Base-by-base conservation (phyloP, 2,888 invertebrate genomes). In the Erebia aethiops region DNA sequence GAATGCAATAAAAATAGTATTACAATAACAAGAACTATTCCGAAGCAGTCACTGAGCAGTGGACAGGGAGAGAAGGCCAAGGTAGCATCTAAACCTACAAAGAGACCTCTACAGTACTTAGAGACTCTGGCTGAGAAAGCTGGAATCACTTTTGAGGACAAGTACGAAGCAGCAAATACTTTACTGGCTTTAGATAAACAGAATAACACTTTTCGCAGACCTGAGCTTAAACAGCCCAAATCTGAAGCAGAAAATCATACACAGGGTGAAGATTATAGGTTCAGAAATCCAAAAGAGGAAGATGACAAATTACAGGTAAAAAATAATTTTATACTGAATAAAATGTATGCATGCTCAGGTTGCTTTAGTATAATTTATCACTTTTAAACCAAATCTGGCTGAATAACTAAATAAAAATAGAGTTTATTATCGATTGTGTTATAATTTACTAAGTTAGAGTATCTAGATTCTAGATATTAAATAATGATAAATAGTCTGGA, bases 111-210 rank as follows among this genome's bases (percentile, higher is more conserved):
- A 67, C 96, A 96, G 94, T 96, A 96, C 80, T 86, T 96, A 75
- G 96, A 96, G 83, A 96, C 96, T 0, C 91, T 96, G 73, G 96
- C 96, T 14, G 95, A 96, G 81, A 96, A 96, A 78, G 96, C 96
- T 66, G 96, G 96, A 1, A 96, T 96, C 14, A 96, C 96, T 18
- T 95, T 96, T 81, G 96, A 96, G 83, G 96, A 96, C 84, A 96
- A 96, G 86, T 96, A 96, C 92, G 96, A 96, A 85, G 95, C 95
- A 72, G 95, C 95, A 5, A 95, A 95, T 78, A 95, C 94, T 70
- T 85, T 95, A 80, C 84, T 95, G 78, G 95, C 95, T 75, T 89
- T 96, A 87, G 96, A 96, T 81, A 95, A 95, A 81, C 94, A 94
- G 77, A 95, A 95, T 80, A 94, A 86, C 78, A 89, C 91, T 72